Conservation (phyloP, 2,797 vertebrate species). For the Sebastolobus altivelis region DNA sequence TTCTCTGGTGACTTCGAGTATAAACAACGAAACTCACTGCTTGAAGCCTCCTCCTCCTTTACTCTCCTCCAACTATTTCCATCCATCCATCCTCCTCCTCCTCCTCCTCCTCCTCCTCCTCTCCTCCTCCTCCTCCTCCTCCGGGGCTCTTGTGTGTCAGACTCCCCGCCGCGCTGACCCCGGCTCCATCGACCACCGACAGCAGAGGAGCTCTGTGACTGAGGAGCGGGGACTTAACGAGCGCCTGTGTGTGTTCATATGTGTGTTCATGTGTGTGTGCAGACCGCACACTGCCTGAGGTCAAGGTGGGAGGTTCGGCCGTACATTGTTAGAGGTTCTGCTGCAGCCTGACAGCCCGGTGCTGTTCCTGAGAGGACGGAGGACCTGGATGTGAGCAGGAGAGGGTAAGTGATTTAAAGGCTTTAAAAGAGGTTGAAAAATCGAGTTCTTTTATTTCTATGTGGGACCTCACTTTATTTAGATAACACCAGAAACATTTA, state of each 20-base stretch:
- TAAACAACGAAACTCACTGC: not conserved
- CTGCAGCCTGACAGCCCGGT: slow-evolving; percentile 10
- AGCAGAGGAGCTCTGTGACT: not conserved
- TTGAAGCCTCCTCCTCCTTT: not conserved
- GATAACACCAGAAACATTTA: rapidly evolving
- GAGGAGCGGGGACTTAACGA: not conserved
- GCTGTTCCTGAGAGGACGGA: slow-evolving; percentile 29
- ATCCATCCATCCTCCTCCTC: too few relatives aligned
- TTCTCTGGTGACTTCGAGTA: not conserved
- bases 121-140: not conserved
- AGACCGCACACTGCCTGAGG: slow-evolving; percentile 13
- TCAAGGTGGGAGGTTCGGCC: slow-evolving; percentile 14
- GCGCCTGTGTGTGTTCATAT: not conserved
- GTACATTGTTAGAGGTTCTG: slow-evolving; percentile 1
- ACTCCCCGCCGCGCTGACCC: slow-evolving; percentile 5
- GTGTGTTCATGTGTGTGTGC: not conserved
- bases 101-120: too few relatives aligned
- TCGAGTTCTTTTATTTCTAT: not conserved
- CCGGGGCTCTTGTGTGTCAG: not conserved
- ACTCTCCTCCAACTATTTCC: not conserved
- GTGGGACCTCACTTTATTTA: not conserved
- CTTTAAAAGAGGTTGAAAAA: not conserved
- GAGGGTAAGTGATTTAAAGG: slow-evolving; percentile 50
- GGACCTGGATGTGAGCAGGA: slow-evolving; percentile 6
- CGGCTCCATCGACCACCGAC: not conserved